Evolutionary conservation across 1,140 invertebrate species (phyloP).

Genomic region (Bicyclus anynana): DNA sequence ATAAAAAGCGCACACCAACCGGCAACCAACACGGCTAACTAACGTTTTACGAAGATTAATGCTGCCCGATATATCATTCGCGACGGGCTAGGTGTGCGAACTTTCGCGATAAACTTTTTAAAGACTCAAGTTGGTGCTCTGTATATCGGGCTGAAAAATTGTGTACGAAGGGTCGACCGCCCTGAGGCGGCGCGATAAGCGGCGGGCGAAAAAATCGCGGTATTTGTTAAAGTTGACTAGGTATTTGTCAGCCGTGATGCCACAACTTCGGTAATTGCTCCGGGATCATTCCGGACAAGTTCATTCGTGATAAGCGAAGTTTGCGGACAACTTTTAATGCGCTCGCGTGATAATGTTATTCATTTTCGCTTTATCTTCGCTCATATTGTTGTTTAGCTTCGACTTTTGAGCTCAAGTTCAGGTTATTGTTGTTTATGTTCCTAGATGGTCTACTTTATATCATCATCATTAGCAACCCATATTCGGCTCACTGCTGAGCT

Average conservation of each 20-base stretch:
- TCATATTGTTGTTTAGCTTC: too few species aligned
- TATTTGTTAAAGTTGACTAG: slow-evolving; percentile 66
- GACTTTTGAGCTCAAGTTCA: too few species aligned
- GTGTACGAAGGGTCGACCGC: slow-evolving; percentile 59
- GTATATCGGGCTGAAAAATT: slow-evolving; percentile 72
- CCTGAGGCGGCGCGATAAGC: slow-evolving; percentile 61
- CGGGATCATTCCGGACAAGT: slow-evolving; percentile 21
- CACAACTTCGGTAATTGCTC: slow-evolving; percentile 65
- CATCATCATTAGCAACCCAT: too few species aligned
- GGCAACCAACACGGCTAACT: slow-evolving; percentile 20
- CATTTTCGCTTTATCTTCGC: background rate
- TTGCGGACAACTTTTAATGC: slow-evolving; percentile 17
- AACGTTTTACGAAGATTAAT: slow-evolving; percentile 57
- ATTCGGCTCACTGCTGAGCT: too few species aligned
- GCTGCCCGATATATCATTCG: slow-evolving; percentile 58
- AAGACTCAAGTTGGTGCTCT: slow-evolving; percentile 62
- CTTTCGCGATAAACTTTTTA: slow-evolving; percentile 71
- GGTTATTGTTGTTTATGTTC: too few species aligned
- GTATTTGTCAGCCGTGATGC: slow-evolving; percentile 65
- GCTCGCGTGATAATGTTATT: slow-evolving; percentile 1
- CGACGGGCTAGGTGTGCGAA: slow-evolving; percentile 56
- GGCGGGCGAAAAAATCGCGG: slow-evolving; percentile 52
- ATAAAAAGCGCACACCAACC: background rate
- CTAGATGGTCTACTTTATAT: too few species aligned
- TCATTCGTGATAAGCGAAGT: slow-evolving; percentile 20